Conservation (phyloP, 2,888 invertebrate genomes). For the Zygaena filipendulae region DNA sequence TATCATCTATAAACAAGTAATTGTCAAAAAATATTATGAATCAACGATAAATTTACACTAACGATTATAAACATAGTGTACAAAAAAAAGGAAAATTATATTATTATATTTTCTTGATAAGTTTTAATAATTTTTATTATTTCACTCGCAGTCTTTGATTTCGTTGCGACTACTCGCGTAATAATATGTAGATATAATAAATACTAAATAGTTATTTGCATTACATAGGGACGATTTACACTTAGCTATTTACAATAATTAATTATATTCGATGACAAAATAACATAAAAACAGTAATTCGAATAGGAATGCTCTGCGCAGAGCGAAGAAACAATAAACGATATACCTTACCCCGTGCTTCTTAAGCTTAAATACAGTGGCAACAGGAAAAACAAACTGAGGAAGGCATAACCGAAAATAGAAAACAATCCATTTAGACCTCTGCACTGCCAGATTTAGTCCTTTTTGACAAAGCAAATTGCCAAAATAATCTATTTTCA, state of each 20-base stretch:
- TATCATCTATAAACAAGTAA: conserved; percentile 9
- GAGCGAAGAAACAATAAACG: conserved; percentile 37
- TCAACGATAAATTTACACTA: conserved; percentile 32
- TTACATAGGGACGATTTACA: conserved; percentile 4
- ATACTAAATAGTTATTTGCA: conserved; percentile 13
- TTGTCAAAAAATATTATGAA: conserved; percentile 26
- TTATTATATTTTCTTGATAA: too few species aligned
- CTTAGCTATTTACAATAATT: conserved; percentile 49
- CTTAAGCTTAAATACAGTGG: conserved; percentile 30
- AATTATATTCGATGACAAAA: conserved; percentile 52
- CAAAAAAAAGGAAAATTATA: too few species aligned
- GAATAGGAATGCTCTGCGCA: conserved; percentile 53
- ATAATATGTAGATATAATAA: conserved; percentile 18
- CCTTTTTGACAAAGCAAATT: too few species aligned
- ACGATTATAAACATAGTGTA: conserved; percentile 54
- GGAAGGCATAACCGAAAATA: too few species aligned
- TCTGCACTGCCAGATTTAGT: too few species aligned
- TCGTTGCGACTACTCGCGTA: conserved; percentile 64
- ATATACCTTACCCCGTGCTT: conserved; percentile 19
- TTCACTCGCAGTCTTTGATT: conserved; percentile 65
- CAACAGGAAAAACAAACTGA: too few species aligned
- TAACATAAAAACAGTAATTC: conserved; percentile 28
- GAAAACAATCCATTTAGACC: too few species aligned
- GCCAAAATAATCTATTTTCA: too few species aligned
- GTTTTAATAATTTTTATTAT: too few species aligned